These are phyloP conservation scores for Thamnophis sirtalis DNA, from an alignment of 2,113 vertebrate genomes.

Conservation along the genomic window DNA sequence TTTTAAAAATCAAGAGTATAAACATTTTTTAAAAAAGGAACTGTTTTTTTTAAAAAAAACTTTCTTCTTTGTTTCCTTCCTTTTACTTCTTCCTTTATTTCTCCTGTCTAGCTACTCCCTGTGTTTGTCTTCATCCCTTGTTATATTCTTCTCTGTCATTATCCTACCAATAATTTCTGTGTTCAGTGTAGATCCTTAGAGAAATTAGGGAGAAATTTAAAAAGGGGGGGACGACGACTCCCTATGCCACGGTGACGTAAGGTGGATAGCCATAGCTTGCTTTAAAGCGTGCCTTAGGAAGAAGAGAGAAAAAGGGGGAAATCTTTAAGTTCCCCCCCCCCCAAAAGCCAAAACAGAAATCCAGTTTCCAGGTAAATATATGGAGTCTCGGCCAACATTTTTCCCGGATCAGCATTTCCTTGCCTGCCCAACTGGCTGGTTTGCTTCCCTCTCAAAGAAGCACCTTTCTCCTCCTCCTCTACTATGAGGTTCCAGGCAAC, in stretches of 20 bases:
- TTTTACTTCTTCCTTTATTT: too few species aligned
- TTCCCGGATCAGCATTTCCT: conserved; percentile 4
- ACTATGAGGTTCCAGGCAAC: background rate
- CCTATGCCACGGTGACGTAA: too few species aligned
- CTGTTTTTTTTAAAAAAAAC: background rate
- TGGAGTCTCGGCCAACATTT: background rate
- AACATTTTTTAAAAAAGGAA: background rate
- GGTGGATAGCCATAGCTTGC: background rate
- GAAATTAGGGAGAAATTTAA: background rate
- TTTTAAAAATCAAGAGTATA: background rate
- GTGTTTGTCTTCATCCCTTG: background rate
- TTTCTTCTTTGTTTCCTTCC: background rate
- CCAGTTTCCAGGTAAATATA: background rate
- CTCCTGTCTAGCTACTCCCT: background rate
- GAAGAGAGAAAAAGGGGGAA: background rate
- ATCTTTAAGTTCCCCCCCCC: background rate
- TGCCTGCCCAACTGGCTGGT: background rate
- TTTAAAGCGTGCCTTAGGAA: background rate
- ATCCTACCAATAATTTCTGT: background rate
- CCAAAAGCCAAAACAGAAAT: background rate
- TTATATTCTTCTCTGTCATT: background rate
- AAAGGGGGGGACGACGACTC: too few species aligned
- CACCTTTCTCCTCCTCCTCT: background rate
- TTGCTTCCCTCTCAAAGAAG: conserved; percentile 10
- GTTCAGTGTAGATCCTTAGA: background rate